Evolutionary conservation across 2,797 vertebrate genomes (phyloP), one percentile per base, ranked within the genome.

Genomic region (Protosalanx chinensis): DNA sequence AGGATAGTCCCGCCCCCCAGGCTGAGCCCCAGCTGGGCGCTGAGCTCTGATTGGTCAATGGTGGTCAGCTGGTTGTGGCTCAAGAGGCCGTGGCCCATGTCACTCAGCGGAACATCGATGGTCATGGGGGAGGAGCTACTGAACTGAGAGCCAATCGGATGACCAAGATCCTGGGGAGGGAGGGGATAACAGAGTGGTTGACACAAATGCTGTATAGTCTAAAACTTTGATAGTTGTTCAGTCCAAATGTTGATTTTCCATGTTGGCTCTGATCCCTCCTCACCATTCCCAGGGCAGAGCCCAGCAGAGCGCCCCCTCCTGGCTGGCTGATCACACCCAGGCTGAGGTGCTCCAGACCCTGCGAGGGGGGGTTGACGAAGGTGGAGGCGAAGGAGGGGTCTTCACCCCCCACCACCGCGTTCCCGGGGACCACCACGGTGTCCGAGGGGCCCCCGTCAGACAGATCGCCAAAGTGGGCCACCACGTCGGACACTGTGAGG

Each of bases 21-120:
- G 65, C 93, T 93, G 5, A 97, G 92, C 7, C 96, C 96, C 72
- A 97, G 93, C 51, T 97, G 95, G 30, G 93, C 90, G 51, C 94
- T 95, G 78, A 97, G 93, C 87, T 97, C 95, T 0, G 96, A 95
- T 29, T 97, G 96, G 90, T 97, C 96, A 29, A 97, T 97, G 37
- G 96, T 97, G 80, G 95, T 96, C 76, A 97, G 87, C 81, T 95
- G 94, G 85, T 85, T 92, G 75, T 95, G 94, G 1, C 93, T 92
- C 83, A 96, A 86, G 49, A 97, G 81, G 66, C 92, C 82, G 29
- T 94, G 93, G 82, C 92, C 91, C 88, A 96, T 94, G 83, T 96
- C 94, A 0, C 90, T 87, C 84, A 97, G 91, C 0, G 94, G 94
- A 62, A 96, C 94, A 0, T 96, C 95, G n/a, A 97, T 97, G 84